Evolutionary conservation across 1,140 invertebrate genomes (phyloP).

Genomic region (Neoseiulus cucumeris): DNA sequence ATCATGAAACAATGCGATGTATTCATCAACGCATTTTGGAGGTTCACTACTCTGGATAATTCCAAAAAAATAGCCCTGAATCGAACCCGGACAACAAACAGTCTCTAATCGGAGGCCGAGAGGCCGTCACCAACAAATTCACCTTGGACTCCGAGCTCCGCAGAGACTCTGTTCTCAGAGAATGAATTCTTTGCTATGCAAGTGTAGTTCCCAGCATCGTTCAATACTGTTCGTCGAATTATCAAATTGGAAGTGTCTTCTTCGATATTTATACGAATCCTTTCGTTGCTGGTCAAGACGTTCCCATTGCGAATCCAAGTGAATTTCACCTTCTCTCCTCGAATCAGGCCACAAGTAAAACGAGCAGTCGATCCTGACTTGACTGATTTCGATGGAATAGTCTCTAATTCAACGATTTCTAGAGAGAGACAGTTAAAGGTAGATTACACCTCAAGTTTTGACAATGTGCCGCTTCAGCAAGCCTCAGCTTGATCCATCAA

Average conservation of each 20-base stretch:
- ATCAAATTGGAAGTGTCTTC: neutral
- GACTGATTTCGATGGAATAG: neutral
- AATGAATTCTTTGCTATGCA: slow-evolving; percentile 21
- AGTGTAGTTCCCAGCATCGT: slow-evolving; percentile 21
- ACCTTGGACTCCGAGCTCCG: neutral
- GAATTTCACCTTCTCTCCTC: neutral
- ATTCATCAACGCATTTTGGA: no score
- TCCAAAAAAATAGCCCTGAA: no score
- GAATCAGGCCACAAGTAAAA: neutral
- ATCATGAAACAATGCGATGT: no score
- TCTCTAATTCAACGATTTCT: neutral
- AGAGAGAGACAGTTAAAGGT: neutral
- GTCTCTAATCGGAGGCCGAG: no score
- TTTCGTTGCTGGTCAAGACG: neutral
- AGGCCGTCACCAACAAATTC: no score
- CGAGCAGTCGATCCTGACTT: neutral
- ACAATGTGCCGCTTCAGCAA: neutral
- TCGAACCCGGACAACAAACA: no score
- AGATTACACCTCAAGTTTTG: neutral
- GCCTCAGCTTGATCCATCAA: no score
- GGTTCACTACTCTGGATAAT: no score
- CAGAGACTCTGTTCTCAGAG: neutral
- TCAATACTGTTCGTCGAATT: slow-evolving; percentile 9
- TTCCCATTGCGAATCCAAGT: neutral
- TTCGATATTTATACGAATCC: neutral